A percentile compares a stretch with the other conserved stretches of the same genome.
These are phyloP conservation scores for Pseudotriccus pelzelni DNA, from an alignment of 2,797 vertebrate species.

Conservation along the genomic window DNA sequence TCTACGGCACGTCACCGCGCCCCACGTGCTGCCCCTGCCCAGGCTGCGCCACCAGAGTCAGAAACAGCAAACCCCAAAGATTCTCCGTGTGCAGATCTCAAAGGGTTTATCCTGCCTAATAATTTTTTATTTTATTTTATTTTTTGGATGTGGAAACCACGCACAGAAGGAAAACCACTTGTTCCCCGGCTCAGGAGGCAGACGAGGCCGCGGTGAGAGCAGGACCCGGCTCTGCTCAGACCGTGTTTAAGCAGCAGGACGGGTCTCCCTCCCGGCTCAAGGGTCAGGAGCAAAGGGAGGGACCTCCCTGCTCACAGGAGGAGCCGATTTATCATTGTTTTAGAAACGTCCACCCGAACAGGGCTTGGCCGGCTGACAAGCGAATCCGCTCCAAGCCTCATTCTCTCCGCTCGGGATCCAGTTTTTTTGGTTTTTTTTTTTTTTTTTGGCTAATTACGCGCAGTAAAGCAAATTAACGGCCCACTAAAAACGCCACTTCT, in stretches of 20 bases:
- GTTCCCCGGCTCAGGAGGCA: accelerated
- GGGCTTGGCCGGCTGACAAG: background rate
- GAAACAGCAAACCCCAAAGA: background rate
- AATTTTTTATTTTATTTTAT: background rate
- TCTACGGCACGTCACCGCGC: accelerated
- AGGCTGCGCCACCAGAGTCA: accelerated
- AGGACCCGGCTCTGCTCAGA: accelerated
- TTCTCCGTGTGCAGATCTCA: background rate
- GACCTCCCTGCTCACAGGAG: background rate
- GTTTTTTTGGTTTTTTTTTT: too few relatives aligned
- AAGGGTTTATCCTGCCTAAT: accelerated
- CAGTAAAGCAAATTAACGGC: conserved; percentile 5
- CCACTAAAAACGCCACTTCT: background rate
- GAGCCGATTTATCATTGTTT: conserved; percentile 16
- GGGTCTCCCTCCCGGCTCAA: accelerated
- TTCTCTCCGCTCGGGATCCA: background rate
- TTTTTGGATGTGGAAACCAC: accelerated
- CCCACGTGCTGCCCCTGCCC: accelerated
- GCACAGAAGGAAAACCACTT: background rate
- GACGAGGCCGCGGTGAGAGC: accelerated
- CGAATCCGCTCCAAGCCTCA: background rate
- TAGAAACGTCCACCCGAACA: background rate
- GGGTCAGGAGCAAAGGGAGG: background rate
- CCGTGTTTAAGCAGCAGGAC: background rate
- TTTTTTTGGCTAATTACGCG: background rate